Evolutionary conservation across 2,888 invertebrate species (phyloP), one percentile per base, ranked within the genome.

Genomic region (Ditylenchus weischeri): DNA sequence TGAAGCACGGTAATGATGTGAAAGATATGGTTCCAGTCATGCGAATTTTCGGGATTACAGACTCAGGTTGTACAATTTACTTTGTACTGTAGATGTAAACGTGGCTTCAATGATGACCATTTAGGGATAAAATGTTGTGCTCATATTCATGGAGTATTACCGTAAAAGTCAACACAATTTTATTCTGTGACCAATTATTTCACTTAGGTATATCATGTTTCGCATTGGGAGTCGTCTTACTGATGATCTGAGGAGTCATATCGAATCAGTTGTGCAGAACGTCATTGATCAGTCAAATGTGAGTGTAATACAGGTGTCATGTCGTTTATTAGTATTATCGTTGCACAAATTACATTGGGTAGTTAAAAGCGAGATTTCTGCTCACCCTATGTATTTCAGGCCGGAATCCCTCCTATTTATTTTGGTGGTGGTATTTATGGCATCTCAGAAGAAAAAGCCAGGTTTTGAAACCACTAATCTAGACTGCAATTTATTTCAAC

Each of bases 71-170:
- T 10, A 21, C 13, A 13, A 6, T 62, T 62, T 13, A 43, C 21
- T 43, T 48, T 49, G 35, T 35, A 59, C 11, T 15, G 29, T 29
- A 54, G 6, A 57, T 29, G 29, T 29, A 29, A 29, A 29, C 29
- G 29, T 29, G 2, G 10, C 2, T 8, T 62, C 3, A 38, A 59
- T 59, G 21, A 59, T 29, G 11, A 59, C 8, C 8, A 5, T 73
- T 65, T 51, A 75, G 78, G 78, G 13, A 67, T 72, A 57, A 79
- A 79, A 60, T 76, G 76, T 21, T 77, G 78, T 47, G 70, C 76
- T 15, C 78, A 79, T 64, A 61, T 79, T 10, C 78, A 79, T 66
- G 79, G 79, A 36, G 73, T 71, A 10, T 67, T 78, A 10, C 79
- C 79, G 1, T 79, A 43, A 10, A 15, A 13, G 8, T 15, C 2